Evolutionary conservation across 1,140 invertebrate species (phyloP), one percentile per base, ranked within the genome.

Genomic region (Drosophila kepulauana): DNA sequence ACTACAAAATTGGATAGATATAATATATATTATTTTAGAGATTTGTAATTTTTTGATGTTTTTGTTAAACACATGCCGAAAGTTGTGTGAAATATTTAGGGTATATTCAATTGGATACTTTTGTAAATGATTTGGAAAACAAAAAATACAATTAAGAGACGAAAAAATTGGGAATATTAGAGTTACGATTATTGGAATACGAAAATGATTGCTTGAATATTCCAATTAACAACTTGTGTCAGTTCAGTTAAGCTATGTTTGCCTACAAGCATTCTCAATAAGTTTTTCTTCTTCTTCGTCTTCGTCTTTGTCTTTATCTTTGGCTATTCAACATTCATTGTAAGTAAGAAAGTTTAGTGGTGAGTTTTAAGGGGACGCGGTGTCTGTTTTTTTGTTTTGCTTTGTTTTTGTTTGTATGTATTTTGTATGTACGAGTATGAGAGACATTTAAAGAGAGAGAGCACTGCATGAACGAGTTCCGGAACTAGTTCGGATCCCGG

Each of bases 361-460:
- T 38, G 25, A 65, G 57, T 66, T 54, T 30, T 62, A 63, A 66
- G 62, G 57, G 62, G 62, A 61, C 41, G 46, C 20, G 45, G 20
- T 45, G 43, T 58, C 43, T 8, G 7, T 61, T 45, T 41, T 30
- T 58, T 45, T 61, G 7, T 11, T 58, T 33, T 52, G 66, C 52
- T 72, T 20, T 49, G 35, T 41, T 20, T 59, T 52, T 68, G 63
- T 62, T 35, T 59, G 16, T 77, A 25, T 56, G 54, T 65, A 51
- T 45, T 38, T 38, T 61, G 67, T 68, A 38, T 43, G 41, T 13
- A 20, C 45, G 70, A 28, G 41, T 38, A 54, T 59, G 58, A 79
- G 76, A 88, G 84, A 87, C 79, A 88, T 87, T 84, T 89, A 81
- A 84, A 88, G 78, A 68, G 62, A 65, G 63, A 68, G 70, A 57